Conservation (phyloP, 1,140 invertebrate species). For the Arion vulgaris region DNA sequence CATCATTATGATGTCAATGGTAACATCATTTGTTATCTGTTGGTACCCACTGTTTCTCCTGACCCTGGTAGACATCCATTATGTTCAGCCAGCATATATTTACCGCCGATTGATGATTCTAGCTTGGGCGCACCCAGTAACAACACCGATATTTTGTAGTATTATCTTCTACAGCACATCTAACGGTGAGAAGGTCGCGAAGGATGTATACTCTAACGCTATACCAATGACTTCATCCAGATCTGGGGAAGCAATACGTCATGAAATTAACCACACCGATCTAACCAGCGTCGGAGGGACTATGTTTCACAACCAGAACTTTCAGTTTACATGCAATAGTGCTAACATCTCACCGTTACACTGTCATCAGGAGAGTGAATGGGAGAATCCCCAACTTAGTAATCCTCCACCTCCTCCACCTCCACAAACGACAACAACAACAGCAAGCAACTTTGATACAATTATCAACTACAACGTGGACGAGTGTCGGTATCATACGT, state of each 20-base stretch:
- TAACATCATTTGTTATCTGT: conserved; percentile 86
- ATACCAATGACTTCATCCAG: conserved; percentile 43
- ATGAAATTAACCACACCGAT: neutral
- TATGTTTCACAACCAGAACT: conserved; percentile 39
- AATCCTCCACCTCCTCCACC: too few species aligned
- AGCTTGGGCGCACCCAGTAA: conserved; percentile 72
- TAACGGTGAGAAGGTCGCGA: conserved; percentile 41
- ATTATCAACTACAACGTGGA: conserved; percentile 24
- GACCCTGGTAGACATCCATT: conserved; percentile 77
- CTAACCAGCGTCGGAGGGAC: neutral
- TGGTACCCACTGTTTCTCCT: conserved; percentile 92
- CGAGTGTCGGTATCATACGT: conserved; percentile 32
- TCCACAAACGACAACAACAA: too few species aligned
- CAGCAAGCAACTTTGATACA: neutral
- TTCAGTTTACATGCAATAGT: neutral
- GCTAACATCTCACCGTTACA: neutral
- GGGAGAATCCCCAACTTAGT: neutral
- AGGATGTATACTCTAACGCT: conserved; percentile 47
- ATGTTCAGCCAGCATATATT: conserved; percentile 40
- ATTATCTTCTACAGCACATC: conserved; percentile 62
- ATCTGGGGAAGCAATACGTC: conserved; percentile 29
- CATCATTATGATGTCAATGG: conserved; percentile 76
- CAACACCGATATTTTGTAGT: conserved; percentile 60
- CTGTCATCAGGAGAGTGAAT: neutral
- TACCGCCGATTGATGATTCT: conserved; percentile 62